Evolutionary conservation across 2,888 invertebrate species (phyloP).

Genomic region (Ferdinandea cuprea): DNA sequence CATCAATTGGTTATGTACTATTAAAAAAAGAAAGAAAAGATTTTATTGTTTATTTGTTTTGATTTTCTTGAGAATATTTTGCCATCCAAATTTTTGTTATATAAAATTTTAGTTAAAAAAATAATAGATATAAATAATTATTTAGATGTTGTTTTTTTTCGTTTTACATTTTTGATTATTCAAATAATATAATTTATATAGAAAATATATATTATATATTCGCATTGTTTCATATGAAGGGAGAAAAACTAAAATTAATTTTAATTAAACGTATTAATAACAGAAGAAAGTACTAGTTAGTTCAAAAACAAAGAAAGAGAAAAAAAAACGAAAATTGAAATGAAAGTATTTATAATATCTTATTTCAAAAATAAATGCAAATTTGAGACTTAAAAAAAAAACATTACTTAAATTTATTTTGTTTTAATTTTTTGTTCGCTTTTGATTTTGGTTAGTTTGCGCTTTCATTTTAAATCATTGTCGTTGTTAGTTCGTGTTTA

Average conservation of each 20-base stretch:
- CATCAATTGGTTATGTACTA: slow-evolving; percentile 63
- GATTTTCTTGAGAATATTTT: slow-evolving; percentile 40
- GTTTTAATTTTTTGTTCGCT: slow-evolving; percentile 34
- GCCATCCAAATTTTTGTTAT: slow-evolving; percentile 56
- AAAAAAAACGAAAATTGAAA: slow-evolving; percentile 47
- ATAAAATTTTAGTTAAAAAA: slow-evolving; percentile 43
- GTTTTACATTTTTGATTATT: slow-evolving; percentile 36
- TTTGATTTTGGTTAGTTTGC: slow-evolving; percentile 10
- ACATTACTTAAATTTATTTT: slow-evolving; percentile 61
- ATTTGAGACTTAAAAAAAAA: slow-evolving; percentile 73
- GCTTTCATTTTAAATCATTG: slow-evolving; percentile 9
- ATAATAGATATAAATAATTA: too few relatives aligned
- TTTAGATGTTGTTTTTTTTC: slow-evolving; percentile 56
- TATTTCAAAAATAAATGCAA: slow-evolving; percentile 74
- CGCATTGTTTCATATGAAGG: slow-evolving; percentile 39
- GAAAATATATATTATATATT: slow-evolving; percentile 8
- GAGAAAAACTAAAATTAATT: slow-evolving; percentile 29
- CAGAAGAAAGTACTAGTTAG: slow-evolving; percentile 49
- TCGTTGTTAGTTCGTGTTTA: slow-evolving; percentile 12
- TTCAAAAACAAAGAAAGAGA: slow-evolving; percentile 49
- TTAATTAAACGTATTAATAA: slow-evolving; percentile 59
- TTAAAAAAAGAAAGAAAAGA: slow-evolving; percentile 17
- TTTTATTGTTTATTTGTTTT: slow-evolving; percentile 34
- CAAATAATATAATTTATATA: slow-evolving; percentile 19
- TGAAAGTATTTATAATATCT: slow-evolving; percentile 73